These are phyloP conservation scores for Odobenus rosmarus DNA, from an alignment of 2,113 vertebrate genomes.

Conservation along the genomic window DNA sequence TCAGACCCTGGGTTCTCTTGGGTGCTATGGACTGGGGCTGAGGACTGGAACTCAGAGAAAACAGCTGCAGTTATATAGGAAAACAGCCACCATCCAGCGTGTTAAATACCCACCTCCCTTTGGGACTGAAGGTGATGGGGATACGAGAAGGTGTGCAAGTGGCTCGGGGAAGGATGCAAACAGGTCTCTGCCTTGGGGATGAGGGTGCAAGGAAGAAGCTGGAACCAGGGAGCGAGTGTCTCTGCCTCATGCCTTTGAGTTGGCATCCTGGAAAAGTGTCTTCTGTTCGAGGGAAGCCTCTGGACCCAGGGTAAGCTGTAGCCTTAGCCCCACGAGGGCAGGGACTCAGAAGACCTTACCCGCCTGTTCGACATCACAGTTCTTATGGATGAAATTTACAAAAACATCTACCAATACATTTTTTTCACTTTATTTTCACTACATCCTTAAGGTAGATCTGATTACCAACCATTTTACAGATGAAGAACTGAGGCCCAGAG, in stretches of 20 bases:
- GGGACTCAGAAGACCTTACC: neutral
- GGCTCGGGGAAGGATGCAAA: neutral
- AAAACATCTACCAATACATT: neutral
- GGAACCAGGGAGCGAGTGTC: no score
- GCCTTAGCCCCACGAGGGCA: neutral
- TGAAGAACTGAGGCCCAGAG: neutral
- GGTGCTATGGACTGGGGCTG: neutral
- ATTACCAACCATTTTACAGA: neutral
- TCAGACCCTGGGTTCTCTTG: neutral
- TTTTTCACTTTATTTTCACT: neutral
- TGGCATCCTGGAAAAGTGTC: neutral
- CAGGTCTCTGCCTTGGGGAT: neutral
- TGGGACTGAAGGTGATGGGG: no score
- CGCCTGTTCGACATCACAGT: neutral
- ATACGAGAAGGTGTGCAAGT: rapidly evolving
- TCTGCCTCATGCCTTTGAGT: neutral
- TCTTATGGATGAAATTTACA: neutral
- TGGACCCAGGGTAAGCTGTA: neutral
- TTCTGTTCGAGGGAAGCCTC: neutral
- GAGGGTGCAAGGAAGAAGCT: neutral
- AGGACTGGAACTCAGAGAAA: neutral
- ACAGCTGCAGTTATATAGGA: neutral
- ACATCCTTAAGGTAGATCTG: rapidly evolving
- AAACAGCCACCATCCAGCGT: neutral
- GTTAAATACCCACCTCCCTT: neutral